Base-by-base conservation (phyloP, 2,113 vertebrate species). In the Erythrolamprus reginae region DNA sequence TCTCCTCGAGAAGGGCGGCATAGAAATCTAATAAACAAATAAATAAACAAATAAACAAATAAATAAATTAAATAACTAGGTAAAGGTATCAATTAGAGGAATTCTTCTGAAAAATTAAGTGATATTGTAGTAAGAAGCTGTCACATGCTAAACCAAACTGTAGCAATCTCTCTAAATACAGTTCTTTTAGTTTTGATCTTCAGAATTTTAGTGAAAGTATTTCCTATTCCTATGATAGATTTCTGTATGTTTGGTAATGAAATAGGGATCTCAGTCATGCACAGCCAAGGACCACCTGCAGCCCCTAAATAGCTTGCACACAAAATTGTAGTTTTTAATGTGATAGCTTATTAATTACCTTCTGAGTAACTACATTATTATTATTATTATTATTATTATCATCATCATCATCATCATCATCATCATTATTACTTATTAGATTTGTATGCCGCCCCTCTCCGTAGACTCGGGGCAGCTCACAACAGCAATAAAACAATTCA, bases 51-150 rank as follows among this genome's bases (percentile, higher is more conserved):
- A n/a, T n/a, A n/a, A n/a, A n/a, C n/a, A n/a, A n/a, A n/a, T n/a
- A n/a, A 2, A 24, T 23, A 90, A 23, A 87, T 55, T 82, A 61
- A 51, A 77, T 65, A 13, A n/a, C 28, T 86, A 24, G n/a, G 21
- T 90, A 5, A 0, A 0, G 0, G 3, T 86, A 23, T 33, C 10
- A 33, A 1, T 92, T 82, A 28, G 65, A 58, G 21, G 33, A 0
- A 0, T 10, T 12, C 55, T 28, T 15, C 48, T 92, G 38, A 23
- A 12, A 3, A 6, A 58, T 86, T 84, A 33, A 23, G 4, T 88
- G 92, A 82, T 12, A 45, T 82, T 88, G 48, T 56, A n/a, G 90
- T n/a, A 45, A 65, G 26, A 65, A 87, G 21, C 21, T 42, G 53
- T 24, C 8, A 42, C 55, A n/a, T 28, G 24, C 17, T 82, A 65